Base-by-base conservation (phyloP, 2,888 invertebrate genomes). In the Cremastinae sp. region DNA sequence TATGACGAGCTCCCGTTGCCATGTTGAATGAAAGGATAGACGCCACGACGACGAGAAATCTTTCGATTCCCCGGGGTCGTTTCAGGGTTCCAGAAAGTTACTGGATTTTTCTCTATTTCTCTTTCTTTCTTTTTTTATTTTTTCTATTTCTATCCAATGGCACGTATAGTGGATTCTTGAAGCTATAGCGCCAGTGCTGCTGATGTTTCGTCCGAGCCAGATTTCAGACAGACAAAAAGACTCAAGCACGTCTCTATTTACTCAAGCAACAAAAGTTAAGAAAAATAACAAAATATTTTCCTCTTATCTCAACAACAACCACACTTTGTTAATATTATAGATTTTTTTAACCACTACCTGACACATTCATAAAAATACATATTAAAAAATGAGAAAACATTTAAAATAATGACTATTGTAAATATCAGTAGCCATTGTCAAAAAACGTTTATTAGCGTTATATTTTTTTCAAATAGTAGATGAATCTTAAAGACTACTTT, bases 1-100 rank as follows among this genome's bases (percentile, higher is more conserved):
- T 54, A 47, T 62, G 34, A 41, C 22, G 61, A 62, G 58, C 38
- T 36, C 47, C 12, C 41, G 66, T 53, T 68, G 53, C 68, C 49
- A 18, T 53, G 75, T 58, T 61, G 49, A 53, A 70, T 61, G 18
- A 20, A 58, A 69, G 51, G 18, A 51, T 28, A 43, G 69, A 70
- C 64, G 70, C 43, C 8, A 43, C 43, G 16, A 38, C 49, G 51
- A 51, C 49, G 59, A 59, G 41, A 28, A 69, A 59, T 69, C 69
- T 59, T 68, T 56, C 49, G 22, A 59, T 49, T 18, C 58, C 69
- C 49, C 5, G 10, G 59, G 45, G 28, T 59, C 38, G 49, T 70
- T 70, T 70, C 61, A 18, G 41, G 14, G 22, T 51, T 59, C 34
- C 16, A 41, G 14, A 58, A 49, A 49, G 49, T 59, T 58, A 16